Evolutionary conservation across 2,113 vertebrate genomes (phyloP), one percentile per base, ranked within the genome.

Genomic region (Sebastes fasciatus): DNA sequence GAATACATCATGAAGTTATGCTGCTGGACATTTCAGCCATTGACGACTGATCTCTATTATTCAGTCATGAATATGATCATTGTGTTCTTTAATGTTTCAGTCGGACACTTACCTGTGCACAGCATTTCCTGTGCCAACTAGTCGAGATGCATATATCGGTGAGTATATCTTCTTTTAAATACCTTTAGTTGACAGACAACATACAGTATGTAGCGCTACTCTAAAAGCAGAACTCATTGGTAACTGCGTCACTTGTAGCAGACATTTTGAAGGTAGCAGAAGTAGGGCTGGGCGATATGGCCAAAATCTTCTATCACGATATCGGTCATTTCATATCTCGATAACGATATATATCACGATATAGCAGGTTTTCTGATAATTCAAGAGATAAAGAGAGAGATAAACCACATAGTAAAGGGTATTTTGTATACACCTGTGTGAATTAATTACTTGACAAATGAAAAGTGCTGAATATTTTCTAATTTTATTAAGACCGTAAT

Each of bases 31-130:
- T 52, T 43, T 54, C 13, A 66, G 10, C 4, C 21, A 6, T 0
- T 52, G 51, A 72, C 14, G 45, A 17, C 11, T 63, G 34, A 0
- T 34, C 34, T 34, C 34, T 34, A 34, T 34, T 34, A 34, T 34
- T 34, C 34, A 34, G 12, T 54, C 9, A 46, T 71, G 4, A 60
- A 62, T 67, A 14, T 71, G 45, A 65, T 65, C 10, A 11, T 42
- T 34, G 8, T n/a, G 73, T 70, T 68, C 67, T 91, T 46, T 92
- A 82, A 82, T 90, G 70, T 93, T 91, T 92, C 91, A 99, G 98
- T 97, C 98, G 0, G 98, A 99, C 92, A 96, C 97, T 6, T 99
- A 99, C 95, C 94, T 97, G 86, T 99, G 98, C 93, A 96, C 96
- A 95, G 95, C 97, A 7, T 88, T 96, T 92, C 94, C 93, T 61